Conservation (phyloP, 2,113 vertebrate species). For the Tiliqua scincoides region DNA sequence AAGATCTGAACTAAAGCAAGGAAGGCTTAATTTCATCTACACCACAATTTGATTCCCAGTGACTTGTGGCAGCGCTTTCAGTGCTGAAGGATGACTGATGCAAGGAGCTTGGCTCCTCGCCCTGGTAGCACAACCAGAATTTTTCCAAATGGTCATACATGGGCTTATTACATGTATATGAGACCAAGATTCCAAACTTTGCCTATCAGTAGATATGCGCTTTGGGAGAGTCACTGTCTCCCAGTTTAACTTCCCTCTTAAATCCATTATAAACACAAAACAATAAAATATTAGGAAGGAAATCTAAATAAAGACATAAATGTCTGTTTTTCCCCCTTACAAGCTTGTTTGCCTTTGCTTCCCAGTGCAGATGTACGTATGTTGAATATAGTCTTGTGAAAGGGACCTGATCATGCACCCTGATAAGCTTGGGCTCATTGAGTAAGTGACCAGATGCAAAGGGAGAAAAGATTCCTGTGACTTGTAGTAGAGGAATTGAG, state of each 20-base stretch:
- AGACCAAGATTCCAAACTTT: neutral
- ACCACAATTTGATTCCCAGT: neutral
- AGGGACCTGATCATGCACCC: neutral
- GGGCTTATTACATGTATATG: too few species aligned
- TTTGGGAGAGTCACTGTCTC: neutral
- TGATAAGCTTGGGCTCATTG: neutral
- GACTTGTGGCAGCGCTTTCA: neutral
- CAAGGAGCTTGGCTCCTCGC: neutral
- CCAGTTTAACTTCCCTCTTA: neutral
- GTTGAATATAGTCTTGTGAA: neutral
- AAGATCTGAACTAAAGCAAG: neutral
- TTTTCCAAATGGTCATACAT: neutral
- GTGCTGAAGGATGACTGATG: neutral
- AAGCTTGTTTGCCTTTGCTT: neutral
- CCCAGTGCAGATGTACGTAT: neutral
- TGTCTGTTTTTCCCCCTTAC: too few species aligned
- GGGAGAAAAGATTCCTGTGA: neutral
- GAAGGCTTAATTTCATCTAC: neutral
- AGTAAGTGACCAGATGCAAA: too few species aligned
- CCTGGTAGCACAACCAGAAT: neutral
- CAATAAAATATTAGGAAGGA: neutral
- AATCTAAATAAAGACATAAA: too few species aligned
- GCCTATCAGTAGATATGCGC: neutral
- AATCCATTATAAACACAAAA: neutral
- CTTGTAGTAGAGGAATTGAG: neutral